Conservation (phyloP, 2,797 vertebrate species). For the Phrynocephalus guinanensis region DNA sequence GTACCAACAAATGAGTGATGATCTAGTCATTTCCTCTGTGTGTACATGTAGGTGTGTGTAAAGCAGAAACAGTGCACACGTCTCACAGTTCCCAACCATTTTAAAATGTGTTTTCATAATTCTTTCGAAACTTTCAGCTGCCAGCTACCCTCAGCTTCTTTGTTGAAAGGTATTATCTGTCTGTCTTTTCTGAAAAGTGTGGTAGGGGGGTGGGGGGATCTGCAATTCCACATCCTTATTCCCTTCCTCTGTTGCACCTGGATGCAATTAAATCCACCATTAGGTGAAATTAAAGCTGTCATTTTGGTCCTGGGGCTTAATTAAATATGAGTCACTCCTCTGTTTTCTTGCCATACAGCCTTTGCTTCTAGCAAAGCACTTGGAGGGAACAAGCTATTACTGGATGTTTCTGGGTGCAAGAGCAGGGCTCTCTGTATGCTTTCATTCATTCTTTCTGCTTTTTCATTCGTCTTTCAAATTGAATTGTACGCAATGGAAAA, state of each 20-base stretch:
- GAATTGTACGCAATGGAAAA: constrained; percentile 59
- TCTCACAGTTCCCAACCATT: no score
- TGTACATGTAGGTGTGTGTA: not conserved
- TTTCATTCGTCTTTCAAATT: constrained; percentile 52
- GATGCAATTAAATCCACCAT: constrained; percentile 39
- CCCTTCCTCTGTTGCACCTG: not conserved
- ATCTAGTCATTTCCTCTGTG: not conserved
- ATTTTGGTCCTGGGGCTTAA: constrained; percentile 68
- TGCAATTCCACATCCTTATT: not conserved
- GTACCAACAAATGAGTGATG: no score
- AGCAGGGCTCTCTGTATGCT: constrained; percentile 66
- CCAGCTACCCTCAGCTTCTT: not conserved
- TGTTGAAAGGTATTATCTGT: not conserved
- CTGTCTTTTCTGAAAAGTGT: not conserved
- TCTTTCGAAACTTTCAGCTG: not conserved
- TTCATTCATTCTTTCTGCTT: constrained; percentile 65
- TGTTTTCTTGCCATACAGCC: constrained; percentile 65
- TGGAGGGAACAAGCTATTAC: constrained; percentile 69
- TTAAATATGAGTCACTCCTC: constrained; percentile 65
- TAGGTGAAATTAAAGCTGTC: constrained; percentile 54
- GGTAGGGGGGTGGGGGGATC: not conserved
- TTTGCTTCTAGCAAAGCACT: constrained; percentile 66
- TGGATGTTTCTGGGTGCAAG: constrained; percentile 65
- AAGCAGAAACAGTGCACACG: not conserved
- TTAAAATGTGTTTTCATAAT: not conserved